A percentile compares a stretch with the other conserved stretches of the same genome.
Evolutionary conservation across 2,888 invertebrate species (phyloP).

Genomic region (Troides helena): DNA sequence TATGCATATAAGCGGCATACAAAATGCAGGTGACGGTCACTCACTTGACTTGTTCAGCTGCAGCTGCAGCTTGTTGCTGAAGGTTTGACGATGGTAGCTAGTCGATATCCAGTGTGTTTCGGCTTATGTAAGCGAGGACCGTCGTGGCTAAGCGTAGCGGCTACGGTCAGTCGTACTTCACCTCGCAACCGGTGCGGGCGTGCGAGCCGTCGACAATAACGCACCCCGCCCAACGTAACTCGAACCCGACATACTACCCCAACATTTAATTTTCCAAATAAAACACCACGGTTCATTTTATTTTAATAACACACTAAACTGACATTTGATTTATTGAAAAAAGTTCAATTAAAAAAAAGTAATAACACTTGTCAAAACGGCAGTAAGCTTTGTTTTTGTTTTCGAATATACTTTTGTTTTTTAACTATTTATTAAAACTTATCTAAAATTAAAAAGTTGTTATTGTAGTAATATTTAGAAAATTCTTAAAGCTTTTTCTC

Average conservation of each 20-base stretch:
- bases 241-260: slow-evolving; percentile 16
- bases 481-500: neutral
- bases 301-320: neutral
- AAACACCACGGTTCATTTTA: neutral
- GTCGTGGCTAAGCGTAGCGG: slow-evolving; percentile 35
- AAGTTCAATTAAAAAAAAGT: neutral
- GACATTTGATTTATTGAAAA: neutral
- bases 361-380: neutral
- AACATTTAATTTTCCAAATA: neutral
- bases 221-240: slow-evolving; percentile 33
- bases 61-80: too few species aligned
- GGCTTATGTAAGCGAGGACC: slow-evolving; percentile 47
- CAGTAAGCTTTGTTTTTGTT: slow-evolving; percentile 13
- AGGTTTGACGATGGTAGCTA: slow-evolving; percentile 44
- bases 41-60: slow-evolving; percentile 16
- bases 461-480: neutral
- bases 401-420: slow-evolving; percentile 10
- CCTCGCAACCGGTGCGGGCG: slow-evolving; percentile 56
- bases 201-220: slow-evolving; percentile 34
- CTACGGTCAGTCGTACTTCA: slow-evolving; percentile 61
- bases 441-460: neutral
- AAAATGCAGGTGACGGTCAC: slow-evolving; percentile 20
- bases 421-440: neutral
- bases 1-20: neutral
- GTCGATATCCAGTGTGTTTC: slow-evolving; percentile 44